phyloP scores from a whole-genome alignment of 2,113 vertebrate species.

The Calypte anna region DNA sequence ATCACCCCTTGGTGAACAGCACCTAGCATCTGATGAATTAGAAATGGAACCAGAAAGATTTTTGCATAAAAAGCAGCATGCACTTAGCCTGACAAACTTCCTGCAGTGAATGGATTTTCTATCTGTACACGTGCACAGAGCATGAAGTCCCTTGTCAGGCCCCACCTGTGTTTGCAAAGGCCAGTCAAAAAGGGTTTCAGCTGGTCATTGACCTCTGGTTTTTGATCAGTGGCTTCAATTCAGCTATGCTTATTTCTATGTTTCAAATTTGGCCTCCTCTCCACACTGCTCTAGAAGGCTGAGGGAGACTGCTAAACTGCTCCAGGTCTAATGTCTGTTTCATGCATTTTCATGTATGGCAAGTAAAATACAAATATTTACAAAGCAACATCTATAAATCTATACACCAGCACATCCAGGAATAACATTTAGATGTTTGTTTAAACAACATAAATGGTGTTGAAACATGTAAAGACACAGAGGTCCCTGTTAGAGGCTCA shows the following conservation, averaged over 20 bases:
- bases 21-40: neutral
- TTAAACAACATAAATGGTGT: neutral
- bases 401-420: neutral
- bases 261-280: neutral
- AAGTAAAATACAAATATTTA: neutral
- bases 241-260: neutral
- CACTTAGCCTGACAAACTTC: neutral
- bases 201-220: neutral
- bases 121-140: neutral
- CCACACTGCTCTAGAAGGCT: neutral
- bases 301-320: neutral
- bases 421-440: neutral
- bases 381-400: neutral
- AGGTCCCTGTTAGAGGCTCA: neutral
- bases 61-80: neutral
- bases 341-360: neutral
- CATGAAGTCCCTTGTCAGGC: neutral
- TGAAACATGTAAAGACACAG: neutral
- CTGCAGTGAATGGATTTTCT: neutral
- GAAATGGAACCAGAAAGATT: neutral
- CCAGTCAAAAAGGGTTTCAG: neutral
- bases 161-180: conserved; percentile 24
- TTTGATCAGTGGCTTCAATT: neutral
- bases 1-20: neutral
- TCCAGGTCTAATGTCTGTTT: neutral